Percentiles rank a stretch among this genome's conserved stretches.
Evolutionary conservation across 2,113 vertebrate genomes (phyloP).

Genomic region (Pleuronectes platessa): DNA sequence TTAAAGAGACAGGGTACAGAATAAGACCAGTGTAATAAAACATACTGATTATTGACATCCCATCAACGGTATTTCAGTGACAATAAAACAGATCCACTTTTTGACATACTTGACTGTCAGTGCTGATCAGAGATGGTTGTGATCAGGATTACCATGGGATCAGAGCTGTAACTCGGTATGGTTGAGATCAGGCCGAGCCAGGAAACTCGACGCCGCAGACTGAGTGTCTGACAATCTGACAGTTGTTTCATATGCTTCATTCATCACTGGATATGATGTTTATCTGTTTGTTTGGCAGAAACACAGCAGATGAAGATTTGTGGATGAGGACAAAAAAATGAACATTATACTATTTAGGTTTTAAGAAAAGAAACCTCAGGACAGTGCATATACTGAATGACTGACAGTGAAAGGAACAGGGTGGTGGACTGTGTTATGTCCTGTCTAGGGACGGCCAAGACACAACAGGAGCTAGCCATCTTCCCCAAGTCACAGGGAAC

Average conservation of each 20-base stretch:
- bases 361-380: too few relatives aligned
- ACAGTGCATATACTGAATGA: too few relatives aligned
- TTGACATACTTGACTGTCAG: too few relatives aligned
- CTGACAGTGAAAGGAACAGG: too few relatives aligned
- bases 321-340: neutral
- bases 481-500: too few relatives aligned
- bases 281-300: neutral
- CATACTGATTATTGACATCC: neutral
- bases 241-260: constrained; percentile 8
- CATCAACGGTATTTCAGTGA: neutral
- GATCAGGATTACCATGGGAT: neutral
- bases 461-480: too few relatives aligned
- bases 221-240: constrained; percentile 7
- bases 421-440: too few relatives aligned
- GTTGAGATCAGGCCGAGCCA: neutral
- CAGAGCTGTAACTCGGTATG: neutral
- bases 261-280: neutral
- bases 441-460: too few relatives aligned
- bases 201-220: neutral
- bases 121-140: neutral
- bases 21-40: neutral
- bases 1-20: neutral
- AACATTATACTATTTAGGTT: too few relatives aligned
- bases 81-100: too few relatives aligned
- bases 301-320: neutral